A percentile compares a stretch with the other conserved stretches of the same genome.
Evolutionary conservation across 1,140 invertebrate genomes (phyloP).

Genomic region (Brachystomella parvula): DNA sequence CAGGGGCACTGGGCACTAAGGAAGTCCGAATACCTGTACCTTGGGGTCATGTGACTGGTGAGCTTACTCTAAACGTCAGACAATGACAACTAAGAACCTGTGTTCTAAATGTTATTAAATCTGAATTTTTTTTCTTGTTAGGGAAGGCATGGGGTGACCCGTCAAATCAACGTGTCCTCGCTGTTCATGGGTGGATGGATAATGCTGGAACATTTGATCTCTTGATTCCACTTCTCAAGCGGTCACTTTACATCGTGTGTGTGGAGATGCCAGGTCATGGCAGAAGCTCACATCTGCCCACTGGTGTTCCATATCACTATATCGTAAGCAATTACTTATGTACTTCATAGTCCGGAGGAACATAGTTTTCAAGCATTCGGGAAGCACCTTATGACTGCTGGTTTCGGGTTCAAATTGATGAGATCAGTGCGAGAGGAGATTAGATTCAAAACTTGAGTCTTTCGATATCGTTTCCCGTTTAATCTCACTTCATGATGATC

Average conservation of each 20-base stretch:
- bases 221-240: slow-evolving; percentile 41
- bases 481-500: not conserved
- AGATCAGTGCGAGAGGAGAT: too few relatives aligned
- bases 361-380: too few relatives aligned
- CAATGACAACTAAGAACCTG: not conserved
- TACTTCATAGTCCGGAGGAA: too few relatives aligned
- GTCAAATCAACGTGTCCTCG: slow-evolving; percentile 48
- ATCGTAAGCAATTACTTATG: slow-evolving; percentile 10
- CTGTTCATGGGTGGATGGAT: slow-evolving; percentile 56
- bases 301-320: slow-evolving; percentile 35
- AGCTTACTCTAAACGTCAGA: not conserved
- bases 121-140: slow-evolving; percentile 11
- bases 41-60: slow-evolving; percentile 5
- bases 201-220: slow-evolving; percentile 42
- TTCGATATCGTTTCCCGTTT: not conserved
- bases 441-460: too few relatives aligned
- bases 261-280: slow-evolving; percentile 44
- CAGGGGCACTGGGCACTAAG: not conserved
- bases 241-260: slow-evolving; percentile 36
- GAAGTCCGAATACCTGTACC: slow-evolving; percentile 6
- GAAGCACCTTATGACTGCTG: too few relatives aligned
- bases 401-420: too few relatives aligned
- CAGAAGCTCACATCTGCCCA: slow-evolving; percentile 41
- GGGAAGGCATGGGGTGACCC: slow-evolving; percentile 54
- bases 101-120: not conserved